phyloP scores from a whole-genome alignment of 2,113 vertebrate species.

The Argyrosomus japonicus region DNA sequence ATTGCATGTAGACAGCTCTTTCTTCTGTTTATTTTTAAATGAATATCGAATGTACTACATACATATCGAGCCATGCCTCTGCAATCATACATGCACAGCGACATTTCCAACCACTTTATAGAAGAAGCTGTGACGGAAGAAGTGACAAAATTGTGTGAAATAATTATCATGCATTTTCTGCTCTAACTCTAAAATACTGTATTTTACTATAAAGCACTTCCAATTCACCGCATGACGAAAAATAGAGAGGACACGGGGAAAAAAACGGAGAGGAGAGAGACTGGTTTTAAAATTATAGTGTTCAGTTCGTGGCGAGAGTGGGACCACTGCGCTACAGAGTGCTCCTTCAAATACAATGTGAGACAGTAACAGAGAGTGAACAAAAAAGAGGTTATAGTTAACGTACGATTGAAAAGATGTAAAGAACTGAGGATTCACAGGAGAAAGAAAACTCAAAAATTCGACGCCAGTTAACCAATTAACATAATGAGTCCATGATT shows the following conservation, averaged over 20 bases:
- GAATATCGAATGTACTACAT: too few species aligned
- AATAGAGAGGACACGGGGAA: neutral
- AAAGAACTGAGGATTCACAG: neutral
- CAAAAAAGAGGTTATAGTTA: conserved; percentile 25
- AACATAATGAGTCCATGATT: neutral
- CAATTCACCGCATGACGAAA: neutral
- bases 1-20: neutral
- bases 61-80: too few species aligned
- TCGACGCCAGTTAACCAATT: neutral
- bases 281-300: conserved; percentile 31
- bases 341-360: conserved; percentile 3
- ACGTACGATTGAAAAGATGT: conserved; percentile 4
- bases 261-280: neutral
- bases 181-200: neutral
- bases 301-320: conserved; percentile 15
- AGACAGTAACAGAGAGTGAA: conserved; percentile 33
- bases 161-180: neutral
- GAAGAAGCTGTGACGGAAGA: neutral
- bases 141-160: neutral
- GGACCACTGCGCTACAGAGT: conserved; percentile 12
- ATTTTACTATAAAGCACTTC: neutral
- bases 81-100: neutral
- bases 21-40: neutral
- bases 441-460: neutral
- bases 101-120: neutral